These are phyloP conservation scores for Crotalus tigris DNA, from an alignment of 2,113 vertebrate genomes.

Conservation along the genomic window DNA sequence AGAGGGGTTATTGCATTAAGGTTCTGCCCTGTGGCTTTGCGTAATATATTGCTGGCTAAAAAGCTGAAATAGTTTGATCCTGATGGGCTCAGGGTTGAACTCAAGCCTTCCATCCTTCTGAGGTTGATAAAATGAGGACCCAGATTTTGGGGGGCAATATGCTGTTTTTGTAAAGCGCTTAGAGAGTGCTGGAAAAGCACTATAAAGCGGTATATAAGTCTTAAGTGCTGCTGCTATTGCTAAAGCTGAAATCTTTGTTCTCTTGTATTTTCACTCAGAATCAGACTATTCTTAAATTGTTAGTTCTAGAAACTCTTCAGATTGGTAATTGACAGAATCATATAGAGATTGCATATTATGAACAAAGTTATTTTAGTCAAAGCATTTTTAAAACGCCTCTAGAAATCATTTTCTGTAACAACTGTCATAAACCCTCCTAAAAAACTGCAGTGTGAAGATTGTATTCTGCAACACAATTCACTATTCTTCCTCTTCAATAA, in stretches of 20 bases:
- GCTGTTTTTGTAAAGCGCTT: neutral
- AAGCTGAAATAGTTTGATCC: neutral
- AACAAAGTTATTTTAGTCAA: constrained; percentile 46
- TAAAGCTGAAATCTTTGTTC: neutral
- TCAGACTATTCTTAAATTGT: neutral
- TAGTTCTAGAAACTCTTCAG: constrained; percentile 25
- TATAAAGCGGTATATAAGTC: neutral
- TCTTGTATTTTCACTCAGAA: neutral
- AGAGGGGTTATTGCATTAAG: neutral
- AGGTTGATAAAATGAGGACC: neutral
- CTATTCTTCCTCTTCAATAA: constrained; percentile 37
- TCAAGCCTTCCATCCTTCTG: neutral
- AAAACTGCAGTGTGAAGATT: constrained; percentile 33
- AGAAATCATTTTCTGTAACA: constrained; percentile 40
- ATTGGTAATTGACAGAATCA: constrained; percentile 33
- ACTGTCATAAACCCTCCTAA: constrained; percentile 14
- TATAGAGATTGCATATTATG: constrained; percentile 33
- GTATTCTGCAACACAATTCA: constrained; percentile 21
- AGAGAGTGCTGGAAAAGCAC: neutral
- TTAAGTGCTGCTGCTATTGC: neutral
- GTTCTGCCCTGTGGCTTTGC: neutral
- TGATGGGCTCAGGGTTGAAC: neutral
- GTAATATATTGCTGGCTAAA: neutral
- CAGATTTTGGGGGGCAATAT: neutral
- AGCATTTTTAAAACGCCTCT: constrained; percentile 32